Evolutionary conservation across 1,140 invertebrate genomes (phyloP).

Genomic region (Lethocerus indicus): DNA sequence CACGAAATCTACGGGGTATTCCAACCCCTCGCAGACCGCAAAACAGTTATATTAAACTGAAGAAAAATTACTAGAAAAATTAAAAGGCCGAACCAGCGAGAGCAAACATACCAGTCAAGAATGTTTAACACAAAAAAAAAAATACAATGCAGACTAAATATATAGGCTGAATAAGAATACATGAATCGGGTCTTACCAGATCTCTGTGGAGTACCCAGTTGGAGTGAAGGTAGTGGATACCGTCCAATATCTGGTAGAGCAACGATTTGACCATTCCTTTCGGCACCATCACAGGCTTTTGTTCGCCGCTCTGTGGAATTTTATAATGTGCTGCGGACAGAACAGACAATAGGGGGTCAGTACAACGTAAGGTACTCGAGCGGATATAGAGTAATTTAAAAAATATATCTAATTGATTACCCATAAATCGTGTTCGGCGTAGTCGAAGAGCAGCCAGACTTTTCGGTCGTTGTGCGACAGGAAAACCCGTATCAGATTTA

Average conservation of each 20-base stretch:
- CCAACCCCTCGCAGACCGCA: too few species aligned
- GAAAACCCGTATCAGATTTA: conserved; percentile 93
- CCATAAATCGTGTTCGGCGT: conserved; percentile 91
- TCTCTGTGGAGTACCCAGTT: conserved; percentile 99
- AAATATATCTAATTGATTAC: conserved; percentile 17
- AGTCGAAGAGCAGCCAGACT: conserved; percentile 97
- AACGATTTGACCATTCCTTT: conserved; percentile 97
- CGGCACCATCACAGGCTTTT: conserved; percentile 90
- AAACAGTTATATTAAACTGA: too few species aligned
- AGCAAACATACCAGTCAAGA: neutral
- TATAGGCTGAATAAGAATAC: conserved; percentile 13
- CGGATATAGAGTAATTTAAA: neutral
- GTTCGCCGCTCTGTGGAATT: conserved; percentile 98
- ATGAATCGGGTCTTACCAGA: conserved; percentile 29
- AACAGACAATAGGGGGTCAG: too few species aligned
- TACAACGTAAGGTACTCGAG: too few species aligned
- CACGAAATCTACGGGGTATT: too few species aligned
- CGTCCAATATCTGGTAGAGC: conserved; percentile 96
- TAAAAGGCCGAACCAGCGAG: too few species aligned
- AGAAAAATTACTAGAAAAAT: too few species aligned
- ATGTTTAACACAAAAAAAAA: too few species aligned
- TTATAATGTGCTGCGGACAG: conserved; percentile 97
- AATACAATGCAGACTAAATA: too few species aligned
- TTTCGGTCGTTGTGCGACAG: conserved; percentile 93
- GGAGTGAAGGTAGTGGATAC: conserved; percentile 97